Base-by-base conservation (phyloP, 2,888 invertebrate genomes). In the Hylaea fasciaria region DNA sequence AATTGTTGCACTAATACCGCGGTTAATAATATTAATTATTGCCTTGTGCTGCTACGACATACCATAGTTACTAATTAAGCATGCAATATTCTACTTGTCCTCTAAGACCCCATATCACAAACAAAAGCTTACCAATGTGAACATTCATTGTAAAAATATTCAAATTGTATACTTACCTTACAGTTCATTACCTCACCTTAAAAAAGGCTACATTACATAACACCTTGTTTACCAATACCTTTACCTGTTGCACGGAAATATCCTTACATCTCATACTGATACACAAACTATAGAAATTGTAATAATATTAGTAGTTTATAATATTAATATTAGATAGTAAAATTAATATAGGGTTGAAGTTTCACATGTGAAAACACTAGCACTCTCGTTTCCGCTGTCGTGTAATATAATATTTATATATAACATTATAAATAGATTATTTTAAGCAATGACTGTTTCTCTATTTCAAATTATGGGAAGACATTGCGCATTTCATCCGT, bases 401-500 rank as follows among this genome's bases (percentile, higher is more conserved):
- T 87, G 78, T 83, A 80, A 87, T 89, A 89, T 87, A 86, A 87
- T 87, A 86, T 88, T 85, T 81, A 87, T 78, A 80, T 71, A 70
- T 61, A 83, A 84, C 83, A 85, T 82, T 81, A 82, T 76, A 80
- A 83, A 89, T 90, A 91, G 73, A 88, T 86, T 89, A 89, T 85
- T 86, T 86, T 80, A 91, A 91, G 91, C 91, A 86, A 89, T 89
- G 88, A 87, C 87, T 89, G 86, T 85, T 80, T 74, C 28, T 83
- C 85, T 86, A 80, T 81, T 82, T 90, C 86, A 91, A 89, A 91
- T 91, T 91, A 92, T 92, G 92, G 91, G 91, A 92, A 92, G 92
- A 92, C 92, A 92, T 91, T 92, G 91, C 92, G 91, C 92, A 92
- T 92, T 92, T 92, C 92, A 91, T 92, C 91, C 91, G 91, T 91